phyloP scores from a whole-genome alignment of 2,797 vertebrate species.

The Ispidina picta region DNA sequence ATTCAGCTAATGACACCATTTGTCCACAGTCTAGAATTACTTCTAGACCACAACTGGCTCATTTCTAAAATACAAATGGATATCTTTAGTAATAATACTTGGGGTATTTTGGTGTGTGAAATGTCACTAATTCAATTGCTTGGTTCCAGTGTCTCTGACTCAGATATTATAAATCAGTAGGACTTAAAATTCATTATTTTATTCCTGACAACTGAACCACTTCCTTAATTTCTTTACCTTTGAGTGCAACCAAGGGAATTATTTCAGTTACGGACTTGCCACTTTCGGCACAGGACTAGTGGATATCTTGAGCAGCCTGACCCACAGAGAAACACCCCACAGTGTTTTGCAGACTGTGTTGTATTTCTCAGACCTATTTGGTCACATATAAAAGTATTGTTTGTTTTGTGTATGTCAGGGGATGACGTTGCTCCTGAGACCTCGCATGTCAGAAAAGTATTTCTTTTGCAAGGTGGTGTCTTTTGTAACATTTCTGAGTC shows the following conservation, averaged over 20 bases:
- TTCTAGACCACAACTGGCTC: background rate
- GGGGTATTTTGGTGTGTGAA: background rate
- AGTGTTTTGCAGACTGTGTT: background rate
- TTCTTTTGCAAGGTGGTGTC: background rate
- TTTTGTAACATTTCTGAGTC: background rate
- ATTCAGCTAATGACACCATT: background rate
- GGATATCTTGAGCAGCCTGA: background rate
- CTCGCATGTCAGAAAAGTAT: accelerated
- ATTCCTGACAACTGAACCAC: background rate
- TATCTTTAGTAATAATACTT: background rate
- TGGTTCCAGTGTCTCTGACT: background rate
- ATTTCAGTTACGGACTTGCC: background rate
- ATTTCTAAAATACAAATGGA: background rate
- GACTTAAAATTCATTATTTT: background rate
- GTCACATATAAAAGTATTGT: too few relatives aligned
- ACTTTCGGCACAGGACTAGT: background rate
- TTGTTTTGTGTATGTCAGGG: background rate
- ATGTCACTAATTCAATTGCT: background rate
- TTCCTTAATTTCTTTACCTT: background rate
- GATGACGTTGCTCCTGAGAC: background rate
- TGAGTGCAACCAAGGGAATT: background rate
- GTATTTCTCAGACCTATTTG: background rate
- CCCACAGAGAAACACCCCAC: background rate
- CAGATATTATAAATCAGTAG: background rate
- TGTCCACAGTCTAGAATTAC: background rate